A percentile compares a stretch with the other conserved stretches of the same genome.
These are phyloP conservation scores for Sus scrofa DNA, from an alignment of 2,113 vertebrate genomes.

Conservation along the genomic window T2T-Sscrofa CM000826.6:63022001-63022500, in stretches of 20 bases:
- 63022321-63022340: slow-evolving; percentile 2
- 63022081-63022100: not conserved
- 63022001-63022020: not conserved
- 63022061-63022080: not conserved
- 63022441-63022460: not conserved
- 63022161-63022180: not conserved
- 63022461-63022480: slow-evolving; percentile 1
- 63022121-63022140: not conserved
- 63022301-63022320: not conserved
- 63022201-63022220: not conserved
- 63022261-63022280: not conserved
- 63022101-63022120: not conserved
- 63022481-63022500: slow-evolving; percentile 57
- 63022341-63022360: not conserved
- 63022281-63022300: not conserved
- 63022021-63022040: no score
- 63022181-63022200: not conserved
- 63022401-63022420: not conserved
- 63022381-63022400: not conserved
- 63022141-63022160: not conserved
- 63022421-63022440: not conserved
- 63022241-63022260: not conserved
- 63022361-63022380: not conserved
- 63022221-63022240: not conserved
- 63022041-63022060: not conserved